Evolutionary conservation across 1,140 invertebrate species (phyloP), one percentile per base, ranked within the genome.

Genomic region (Trinorchestia longiramus): DNA sequence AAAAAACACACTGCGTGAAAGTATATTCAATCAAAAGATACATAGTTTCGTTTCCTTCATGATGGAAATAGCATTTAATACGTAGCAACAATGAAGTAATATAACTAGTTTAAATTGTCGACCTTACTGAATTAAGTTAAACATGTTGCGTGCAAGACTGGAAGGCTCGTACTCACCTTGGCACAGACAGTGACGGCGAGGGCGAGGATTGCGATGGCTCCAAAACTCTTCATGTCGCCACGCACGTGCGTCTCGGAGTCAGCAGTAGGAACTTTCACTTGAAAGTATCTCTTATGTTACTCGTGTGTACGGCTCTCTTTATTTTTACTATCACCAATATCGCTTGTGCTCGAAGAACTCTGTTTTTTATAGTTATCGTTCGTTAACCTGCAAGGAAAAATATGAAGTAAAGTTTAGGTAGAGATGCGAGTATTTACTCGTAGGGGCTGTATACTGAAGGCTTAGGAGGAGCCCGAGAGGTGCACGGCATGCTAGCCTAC

Each of bases 181-280:
- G 41, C 43, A 41, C 88, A 90, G 11, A 15, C 88, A 41, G 43
- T 43, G 88, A 15, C 88, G 43, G 43, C 88, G 88, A 90, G 36
- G 36, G 88, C 88, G 41, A 90, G 88, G 0, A 90, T 4, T 28
- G 41, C 88, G 41, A 90, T 19, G 23, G 41, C 88, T 43, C 88
- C n/a, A 28, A 90, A 90, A 36, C 23, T 90, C 88, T 43, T 90
- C 88, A 90, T 90, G 88, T 90, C 43, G 88, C 47, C 62, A 77
- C 62, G 28, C 88, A 90, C 88, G 88, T 90, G 43, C 88, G 88
- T 42, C 88, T 36, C 41, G 4, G 41, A 36, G 36, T 15, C 62
- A 77, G 62, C 62, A 77, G 62, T 36, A 23, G 28, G 11, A 19
- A 11, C 62, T 77, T 3, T 77, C 28, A 36, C 62, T 77, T 11